These are phyloP conservation scores for Heliconius congener DNA, from an alignment of 1,140 invertebrate genomes.

Conservation along the genomic window DNA sequence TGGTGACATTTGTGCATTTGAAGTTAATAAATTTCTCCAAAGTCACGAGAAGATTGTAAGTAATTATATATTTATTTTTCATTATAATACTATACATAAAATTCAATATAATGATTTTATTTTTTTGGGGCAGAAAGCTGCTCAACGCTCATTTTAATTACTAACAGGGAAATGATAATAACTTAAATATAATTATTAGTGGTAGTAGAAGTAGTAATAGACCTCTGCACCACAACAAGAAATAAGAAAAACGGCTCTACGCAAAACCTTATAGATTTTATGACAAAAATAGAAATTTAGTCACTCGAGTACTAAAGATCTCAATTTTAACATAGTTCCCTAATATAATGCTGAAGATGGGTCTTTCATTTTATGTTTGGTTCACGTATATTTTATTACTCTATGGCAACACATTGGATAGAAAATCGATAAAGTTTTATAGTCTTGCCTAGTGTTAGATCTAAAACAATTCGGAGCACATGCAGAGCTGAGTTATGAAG, in stretches of 20 bases:
- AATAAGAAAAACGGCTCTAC: neutral
- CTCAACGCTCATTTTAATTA: too few species aligned
- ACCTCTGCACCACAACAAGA: too few species aligned
- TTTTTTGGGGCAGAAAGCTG: too few species aligned
- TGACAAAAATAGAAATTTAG: neutral
- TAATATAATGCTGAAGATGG: slow-evolving; percentile 7
- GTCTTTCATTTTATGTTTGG: slow-evolving; percentile 15
- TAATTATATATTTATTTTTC: too few species aligned
- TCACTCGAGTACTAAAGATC: neutral
- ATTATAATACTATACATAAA: too few species aligned
- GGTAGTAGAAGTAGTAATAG: too few species aligned
- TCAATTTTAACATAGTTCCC: neutral
- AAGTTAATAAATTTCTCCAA: too few species aligned
- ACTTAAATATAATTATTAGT: too few species aligned
- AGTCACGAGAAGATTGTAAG: too few species aligned
- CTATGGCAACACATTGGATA: slow-evolving; percentile 23
- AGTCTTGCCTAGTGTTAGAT: slow-evolving; percentile 13
- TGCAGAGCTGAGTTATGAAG: slow-evolving; percentile 30
- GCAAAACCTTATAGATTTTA: neutral
- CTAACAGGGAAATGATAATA: too few species aligned
- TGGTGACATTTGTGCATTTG: too few species aligned
- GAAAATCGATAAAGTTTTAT: slow-evolving; percentile 24
- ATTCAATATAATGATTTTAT: too few species aligned
- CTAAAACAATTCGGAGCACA: slow-evolving; percentile 29
- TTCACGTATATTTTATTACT: slow-evolving; percentile 16